phyloP scores from a whole-genome alignment of 2,888 invertebrate species.

The Calameuta pallipes region DNA sequence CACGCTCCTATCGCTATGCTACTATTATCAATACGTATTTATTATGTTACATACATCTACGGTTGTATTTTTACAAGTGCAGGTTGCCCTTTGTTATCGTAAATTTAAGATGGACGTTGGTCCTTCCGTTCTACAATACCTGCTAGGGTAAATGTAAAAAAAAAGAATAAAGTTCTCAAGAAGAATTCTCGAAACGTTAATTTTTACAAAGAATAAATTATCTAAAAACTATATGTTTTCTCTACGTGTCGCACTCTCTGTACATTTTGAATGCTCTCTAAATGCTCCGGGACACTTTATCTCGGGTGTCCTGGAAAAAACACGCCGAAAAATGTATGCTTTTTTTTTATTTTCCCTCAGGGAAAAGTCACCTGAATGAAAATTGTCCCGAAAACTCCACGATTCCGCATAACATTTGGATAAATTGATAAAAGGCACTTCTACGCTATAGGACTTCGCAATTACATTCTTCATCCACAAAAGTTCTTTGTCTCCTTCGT shows the following conservation, averaged over 20 bases:
- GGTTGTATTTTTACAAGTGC: slow-evolving; percentile 4
- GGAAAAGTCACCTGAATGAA: not conserved
- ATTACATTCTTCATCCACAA: not conserved
- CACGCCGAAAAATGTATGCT: not conserved
- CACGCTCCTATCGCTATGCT: slow-evolving; percentile 16
- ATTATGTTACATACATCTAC: not conserved
- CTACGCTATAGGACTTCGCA: not conserved
- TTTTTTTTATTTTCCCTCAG: not conserved
- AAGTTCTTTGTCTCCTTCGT: not conserved
- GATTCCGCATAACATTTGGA: not conserved
- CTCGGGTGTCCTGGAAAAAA: not conserved
- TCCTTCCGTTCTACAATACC: not conserved
- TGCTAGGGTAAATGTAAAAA: slow-evolving; percentile 18
- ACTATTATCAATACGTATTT: slow-evolving; percentile 10
- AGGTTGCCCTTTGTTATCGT: not conserved
- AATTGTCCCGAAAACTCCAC: not conserved
- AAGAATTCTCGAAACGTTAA: slow-evolving; percentile 25
- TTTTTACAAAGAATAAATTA: slow-evolving; percentile 50
- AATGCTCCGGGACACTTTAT: not conserved
- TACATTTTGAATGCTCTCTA: slow-evolving; percentile 22
- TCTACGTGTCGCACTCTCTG: slow-evolving; percentile 8
- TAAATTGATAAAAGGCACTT: not conserved
- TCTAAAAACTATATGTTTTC: slow-evolving; percentile 36
- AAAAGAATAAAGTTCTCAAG: slow-evolving; percentile 1
- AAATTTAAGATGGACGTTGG: not conserved